Conservation (phyloP, 2,888 invertebrate genomes). For the Platynereis dumerilii region DNA sequence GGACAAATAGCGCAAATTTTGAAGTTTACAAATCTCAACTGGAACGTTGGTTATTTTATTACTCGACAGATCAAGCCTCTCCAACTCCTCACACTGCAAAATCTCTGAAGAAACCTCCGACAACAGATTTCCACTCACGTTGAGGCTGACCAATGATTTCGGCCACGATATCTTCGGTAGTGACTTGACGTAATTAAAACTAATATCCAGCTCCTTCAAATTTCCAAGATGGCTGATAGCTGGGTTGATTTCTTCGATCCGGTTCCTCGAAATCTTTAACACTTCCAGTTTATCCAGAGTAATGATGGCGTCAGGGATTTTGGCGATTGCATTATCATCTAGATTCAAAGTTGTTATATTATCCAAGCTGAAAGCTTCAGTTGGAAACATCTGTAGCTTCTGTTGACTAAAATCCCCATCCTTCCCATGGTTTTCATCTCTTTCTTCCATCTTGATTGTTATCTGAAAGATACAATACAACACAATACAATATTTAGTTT, state of each 20-base stretch:
- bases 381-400: not conserved
- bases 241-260: constrained; percentile 42
- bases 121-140: constrained; percentile 47
- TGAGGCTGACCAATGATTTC: constrained; percentile 42
- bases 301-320: constrained; percentile 24
- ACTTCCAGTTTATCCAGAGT: constrained; percentile 23
- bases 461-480: no score
- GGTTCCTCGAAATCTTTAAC: constrained; percentile 46
- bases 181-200: constrained; percentile 49
- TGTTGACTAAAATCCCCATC: not conserved
- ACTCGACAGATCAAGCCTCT: constrained; percentile 47
- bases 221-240: constrained; percentile 41
- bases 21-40: constrained; percentile 43
- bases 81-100: constrained; percentile 42
- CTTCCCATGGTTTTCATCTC: no score
- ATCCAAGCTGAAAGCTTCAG: not conserved
- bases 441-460: no score
- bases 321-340: constrained; percentile 10
- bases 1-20: constrained; percentile 47
- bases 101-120: constrained; percentile 46
- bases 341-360: constrained; percentile 11
- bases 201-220: constrained; percentile 48
- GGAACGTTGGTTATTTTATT: constrained; percentile 50
- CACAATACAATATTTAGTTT: no score
- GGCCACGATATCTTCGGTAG: constrained; percentile 45